Evolutionary conservation across 2,113 vertebrate species (phyloP).

Genomic region (Cephalopterus ornatus): DNA sequence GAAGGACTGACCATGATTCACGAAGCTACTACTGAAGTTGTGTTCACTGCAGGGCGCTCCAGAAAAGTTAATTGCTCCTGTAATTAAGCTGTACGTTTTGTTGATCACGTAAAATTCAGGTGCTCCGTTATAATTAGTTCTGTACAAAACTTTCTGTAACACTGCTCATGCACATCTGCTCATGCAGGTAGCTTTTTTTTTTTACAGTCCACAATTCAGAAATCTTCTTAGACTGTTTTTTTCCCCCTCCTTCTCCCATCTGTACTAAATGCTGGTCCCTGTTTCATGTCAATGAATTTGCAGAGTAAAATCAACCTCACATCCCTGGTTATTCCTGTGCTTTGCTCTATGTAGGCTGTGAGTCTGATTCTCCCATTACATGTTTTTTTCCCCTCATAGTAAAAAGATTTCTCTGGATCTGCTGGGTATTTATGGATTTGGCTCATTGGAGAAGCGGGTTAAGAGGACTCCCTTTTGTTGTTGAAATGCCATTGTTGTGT

Average conservation of each 20-base stretch:
- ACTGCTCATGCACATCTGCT: background rate
- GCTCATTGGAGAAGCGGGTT: background rate
- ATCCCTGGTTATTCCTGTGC: background rate
- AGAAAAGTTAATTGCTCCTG: background rate
- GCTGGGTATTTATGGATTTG: background rate
- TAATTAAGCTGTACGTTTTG: background rate
- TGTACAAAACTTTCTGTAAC: background rate
- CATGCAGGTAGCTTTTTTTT: background rate
- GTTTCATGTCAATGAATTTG: background rate
- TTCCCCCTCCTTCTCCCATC: background rate
- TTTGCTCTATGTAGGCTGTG: constrained; percentile 33
- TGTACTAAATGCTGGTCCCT: background rate
- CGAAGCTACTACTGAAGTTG: background rate
- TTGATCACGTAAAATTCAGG: background rate
- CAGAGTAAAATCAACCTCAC: background rate
- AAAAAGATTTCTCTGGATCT: constrained; percentile 17
- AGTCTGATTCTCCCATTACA: background rate
- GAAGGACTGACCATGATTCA: background rate
- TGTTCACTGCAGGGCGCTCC: background rate
- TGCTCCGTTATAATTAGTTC: background rate
- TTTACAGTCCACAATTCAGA: background rate
- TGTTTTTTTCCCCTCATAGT: background rate
- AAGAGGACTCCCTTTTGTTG: constrained; percentile 16
- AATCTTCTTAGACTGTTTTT: background rate
- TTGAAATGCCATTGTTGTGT: constrained; percentile 33